These are phyloP conservation scores for Embiotoca jacksoni DNA, from an alignment of 2,113 vertebrate genomes.

Conservation along the genomic window DNA sequence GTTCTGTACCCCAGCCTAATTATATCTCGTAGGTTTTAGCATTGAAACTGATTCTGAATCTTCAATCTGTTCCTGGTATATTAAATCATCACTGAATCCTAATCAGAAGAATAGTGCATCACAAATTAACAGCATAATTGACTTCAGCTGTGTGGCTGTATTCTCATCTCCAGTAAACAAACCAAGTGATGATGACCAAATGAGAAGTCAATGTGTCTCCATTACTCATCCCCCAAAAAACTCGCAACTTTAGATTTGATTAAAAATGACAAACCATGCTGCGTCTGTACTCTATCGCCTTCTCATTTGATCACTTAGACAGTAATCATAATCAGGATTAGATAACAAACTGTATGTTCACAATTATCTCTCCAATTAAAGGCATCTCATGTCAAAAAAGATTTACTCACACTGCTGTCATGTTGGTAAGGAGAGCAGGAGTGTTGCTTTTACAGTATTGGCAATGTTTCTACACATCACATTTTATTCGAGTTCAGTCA, in stretches of 20 bases:
- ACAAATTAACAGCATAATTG: not conserved
- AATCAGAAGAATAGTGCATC: not conserved
- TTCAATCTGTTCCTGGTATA: too few relatives aligned
- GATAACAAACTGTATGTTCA: constrained; percentile 4
- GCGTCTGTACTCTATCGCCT: not conserved
- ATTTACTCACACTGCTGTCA: not conserved
- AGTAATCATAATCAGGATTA: not conserved
- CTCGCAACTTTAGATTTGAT: not conserved
- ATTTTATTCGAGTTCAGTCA: too few relatives aligned
- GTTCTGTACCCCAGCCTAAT: not conserved
- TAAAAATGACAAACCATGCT: constrained; percentile 6
- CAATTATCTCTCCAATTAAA: constrained; percentile 8
- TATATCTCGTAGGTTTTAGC: not conserved
- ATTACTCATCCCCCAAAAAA: not conserved
- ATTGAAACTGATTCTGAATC: constrained; percentile 5
- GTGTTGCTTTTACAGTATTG: too few relatives aligned
- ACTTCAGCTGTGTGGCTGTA: not conserved
- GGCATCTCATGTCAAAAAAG: not conserved
- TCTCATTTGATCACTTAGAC: constrained; percentile 15
- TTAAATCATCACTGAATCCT: not conserved
- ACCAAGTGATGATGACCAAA: not conserved
- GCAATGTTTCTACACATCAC: too few relatives aligned
- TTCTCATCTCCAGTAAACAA: not conserved
- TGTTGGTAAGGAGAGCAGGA: not conserved
- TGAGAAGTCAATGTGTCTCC: not conserved